Percentiles rank a stretch among this genome's conserved stretches.
phyloP scores from a whole-genome alignment of 1,140 invertebrate species.

The fruit fly (Drosophila melanogaster) region DNA sequence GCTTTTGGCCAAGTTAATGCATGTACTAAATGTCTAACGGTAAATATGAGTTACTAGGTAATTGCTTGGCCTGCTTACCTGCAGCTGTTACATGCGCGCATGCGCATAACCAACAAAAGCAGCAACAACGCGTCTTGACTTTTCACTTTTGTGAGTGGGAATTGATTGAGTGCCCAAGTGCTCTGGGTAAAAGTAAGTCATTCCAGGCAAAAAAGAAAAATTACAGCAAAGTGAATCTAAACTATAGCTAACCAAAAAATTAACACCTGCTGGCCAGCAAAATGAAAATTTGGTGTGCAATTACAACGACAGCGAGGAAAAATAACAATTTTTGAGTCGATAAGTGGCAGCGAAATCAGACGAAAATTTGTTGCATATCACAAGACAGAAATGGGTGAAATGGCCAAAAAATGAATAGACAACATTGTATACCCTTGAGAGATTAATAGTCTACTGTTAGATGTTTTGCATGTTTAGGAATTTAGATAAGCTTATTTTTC shows the following conservation, averaged over 20 bases:
- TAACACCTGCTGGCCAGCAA: constrained; percentile 64
- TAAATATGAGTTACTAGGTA: constrained; percentile 83
- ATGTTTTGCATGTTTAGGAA: no score
- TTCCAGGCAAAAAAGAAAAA: constrained; percentile 15
- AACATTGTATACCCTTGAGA: background rate
- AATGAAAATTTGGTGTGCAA: no score
- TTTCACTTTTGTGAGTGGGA: constrained; percentile 78
- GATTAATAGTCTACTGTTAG: no score
- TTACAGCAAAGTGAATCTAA: constrained; percentile 33
- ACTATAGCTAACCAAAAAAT: constrained; percentile 60
- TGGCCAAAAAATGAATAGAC: background rate
- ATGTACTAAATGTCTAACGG: constrained; percentile 79
- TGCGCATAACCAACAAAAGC: constrained; percentile 62
- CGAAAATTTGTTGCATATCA: constrained; percentile 22
- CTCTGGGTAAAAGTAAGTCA: constrained; percentile 59
- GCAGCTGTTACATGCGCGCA: constrained; percentile 58
- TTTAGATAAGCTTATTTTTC: no score
- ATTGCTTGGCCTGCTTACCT: constrained; percentile 69
- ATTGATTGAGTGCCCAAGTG: constrained; percentile 72
- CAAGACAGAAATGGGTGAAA: constrained; percentile 2
- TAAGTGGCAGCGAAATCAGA: constrained; percentile 51
- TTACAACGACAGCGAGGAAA: constrained; percentile 25
- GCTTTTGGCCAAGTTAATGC: constrained; percentile 69
- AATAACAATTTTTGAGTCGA: constrained; percentile 29
- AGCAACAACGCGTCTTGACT: constrained; percentile 60